Conservation (phyloP, 2,797 vertebrate species). For the Australoheros facetus region DNA sequence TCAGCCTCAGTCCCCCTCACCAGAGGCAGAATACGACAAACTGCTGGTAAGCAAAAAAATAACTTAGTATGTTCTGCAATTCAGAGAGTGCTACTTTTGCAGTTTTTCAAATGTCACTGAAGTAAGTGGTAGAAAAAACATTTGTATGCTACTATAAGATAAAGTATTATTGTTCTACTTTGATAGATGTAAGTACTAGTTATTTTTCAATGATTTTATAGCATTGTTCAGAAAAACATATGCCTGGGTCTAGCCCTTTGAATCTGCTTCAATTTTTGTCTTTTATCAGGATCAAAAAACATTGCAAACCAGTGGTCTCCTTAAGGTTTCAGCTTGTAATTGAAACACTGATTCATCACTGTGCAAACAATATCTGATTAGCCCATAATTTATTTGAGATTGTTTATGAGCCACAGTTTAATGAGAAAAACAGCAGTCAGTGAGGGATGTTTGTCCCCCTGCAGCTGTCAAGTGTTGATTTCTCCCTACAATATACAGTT, state of each 20-base stretch:
- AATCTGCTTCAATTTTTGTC: background rate
- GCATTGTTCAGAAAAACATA: background rate
- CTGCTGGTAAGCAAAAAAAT: slow-evolving; percentile 75
- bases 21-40: slow-evolving; percentile 85
- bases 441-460: background rate
- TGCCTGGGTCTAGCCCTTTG: background rate
- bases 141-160: background rate
- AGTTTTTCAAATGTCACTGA: background rate
- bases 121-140: background rate
- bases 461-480: background rate
- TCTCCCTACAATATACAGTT: background rate
- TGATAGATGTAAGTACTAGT: background rate
- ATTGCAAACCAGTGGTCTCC: background rate
- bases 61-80: background rate
- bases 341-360: background rate
- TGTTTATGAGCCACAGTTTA: background rate
- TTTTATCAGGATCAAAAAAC: background rate
- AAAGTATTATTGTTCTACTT: background rate
- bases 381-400: background rate
- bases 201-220: background rate
- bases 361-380: background rate
- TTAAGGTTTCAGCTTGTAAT: background rate
- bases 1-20: slow-evolving; percentile 76
- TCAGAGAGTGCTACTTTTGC: background rate
- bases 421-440: background rate